Conservation (phyloP, 2,888 invertebrate genomes). For the Drosophila mulleri region DNA sequence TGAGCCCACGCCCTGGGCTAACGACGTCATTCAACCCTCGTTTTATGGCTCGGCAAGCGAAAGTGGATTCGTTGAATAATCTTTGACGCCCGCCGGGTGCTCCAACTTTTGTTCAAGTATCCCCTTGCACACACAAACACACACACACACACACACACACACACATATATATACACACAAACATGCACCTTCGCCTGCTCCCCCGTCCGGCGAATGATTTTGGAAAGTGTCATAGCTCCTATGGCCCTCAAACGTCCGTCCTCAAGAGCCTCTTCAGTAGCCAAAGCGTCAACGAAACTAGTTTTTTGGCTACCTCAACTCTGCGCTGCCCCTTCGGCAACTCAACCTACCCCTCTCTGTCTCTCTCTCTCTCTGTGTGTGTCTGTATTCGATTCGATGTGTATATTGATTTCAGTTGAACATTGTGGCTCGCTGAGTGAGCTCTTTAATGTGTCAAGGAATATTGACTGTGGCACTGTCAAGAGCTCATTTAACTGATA, state of each 20-base stretch:
- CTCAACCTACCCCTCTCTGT: background rate
- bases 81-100: slow-evolving; percentile 40
- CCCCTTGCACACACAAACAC: slow-evolving; percentile 27
- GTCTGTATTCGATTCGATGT: background rate
- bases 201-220: background rate
- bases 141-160: background rate
- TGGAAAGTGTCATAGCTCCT: slow-evolving; percentile 36
- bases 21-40: slow-evolving; percentile 47
- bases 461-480: slow-evolving; percentile 40
- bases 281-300: slow-evolving; percentile 36
- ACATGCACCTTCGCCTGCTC: background rate
- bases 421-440: slow-evolving; percentile 28
- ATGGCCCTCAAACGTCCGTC: slow-evolving; percentile 3
- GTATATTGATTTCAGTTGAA: slow-evolving; percentile 49
- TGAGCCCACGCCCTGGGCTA: slow-evolving; percentile 17
- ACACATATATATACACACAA: background rate
- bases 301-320: slow-evolving; percentile 20
- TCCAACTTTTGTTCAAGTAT: slow-evolving; percentile 42
- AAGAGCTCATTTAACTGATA: slow-evolving; percentile 7
- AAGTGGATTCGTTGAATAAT: slow-evolving; percentile 52
- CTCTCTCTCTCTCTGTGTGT: background rate
- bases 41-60: slow-evolving; percentile 27
- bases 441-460: slow-evolving; percentile 26
- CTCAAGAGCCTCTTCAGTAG: slow-evolving; percentile 29
- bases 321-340: background rate